phyloP scores from a whole-genome alignment of 2,113 vertebrate genomes.

The Anolis carolinensis region DNA sequence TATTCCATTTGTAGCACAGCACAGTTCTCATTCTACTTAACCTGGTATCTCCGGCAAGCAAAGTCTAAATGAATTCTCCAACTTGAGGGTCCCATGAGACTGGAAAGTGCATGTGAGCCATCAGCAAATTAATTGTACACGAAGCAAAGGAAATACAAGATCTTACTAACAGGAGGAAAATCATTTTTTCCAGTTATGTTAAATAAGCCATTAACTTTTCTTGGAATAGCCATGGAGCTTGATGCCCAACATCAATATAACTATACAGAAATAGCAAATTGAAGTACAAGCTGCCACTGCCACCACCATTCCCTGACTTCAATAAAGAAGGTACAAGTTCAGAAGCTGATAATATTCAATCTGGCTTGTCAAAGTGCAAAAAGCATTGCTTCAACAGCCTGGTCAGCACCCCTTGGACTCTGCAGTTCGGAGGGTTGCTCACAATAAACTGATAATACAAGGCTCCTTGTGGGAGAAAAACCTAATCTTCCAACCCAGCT shows the following conservation, averaged over 20 bases:
- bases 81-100: background rate
- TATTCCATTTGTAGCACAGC: background rate
- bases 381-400: conserved; percentile 5
- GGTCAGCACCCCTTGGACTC: conserved; percentile 22
- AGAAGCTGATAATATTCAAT: background rate
- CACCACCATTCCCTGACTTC: background rate
- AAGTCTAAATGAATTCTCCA: conserved; percentile 25
- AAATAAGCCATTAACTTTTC: background rate
- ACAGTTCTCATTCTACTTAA: background rate
- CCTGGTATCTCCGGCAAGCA: conserved; percentile 1
- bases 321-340: conserved; percentile 1
- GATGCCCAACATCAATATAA: background rate
- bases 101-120: background rate
- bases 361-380: conserved; percentile 5
- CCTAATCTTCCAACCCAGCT: conserved; percentile 27
- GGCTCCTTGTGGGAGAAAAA: conserved; percentile 14
- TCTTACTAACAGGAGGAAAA: background rate
- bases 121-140: too few relatives aligned
- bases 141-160: background rate
- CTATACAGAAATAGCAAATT: fast-evolving
- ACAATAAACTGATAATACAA: conserved; percentile 25
- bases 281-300: fast-evolving
- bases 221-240: background rate
- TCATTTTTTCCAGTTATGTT: background rate
- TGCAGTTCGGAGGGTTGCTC: background rate